Percentiles rank a stretch among this genome's conserved stretches.
Evolutionary conservation across 2,888 invertebrate genomes (phyloP).

Genomic region (Drosophila antonietae): DNA sequence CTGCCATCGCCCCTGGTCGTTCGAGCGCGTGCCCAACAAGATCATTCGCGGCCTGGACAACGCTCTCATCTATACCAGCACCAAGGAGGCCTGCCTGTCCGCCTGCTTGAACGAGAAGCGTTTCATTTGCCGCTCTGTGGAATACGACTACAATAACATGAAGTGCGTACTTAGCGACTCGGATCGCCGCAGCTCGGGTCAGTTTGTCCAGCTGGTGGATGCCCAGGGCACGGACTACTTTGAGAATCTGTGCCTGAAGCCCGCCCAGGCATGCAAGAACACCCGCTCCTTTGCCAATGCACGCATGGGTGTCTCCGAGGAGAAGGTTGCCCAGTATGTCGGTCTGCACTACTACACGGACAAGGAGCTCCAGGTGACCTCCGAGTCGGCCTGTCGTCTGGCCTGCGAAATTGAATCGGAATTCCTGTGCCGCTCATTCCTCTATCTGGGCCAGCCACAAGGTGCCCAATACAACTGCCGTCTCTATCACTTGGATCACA

Average conservation of each 20-base stretch:
- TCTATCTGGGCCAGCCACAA: conserved; percentile 89
- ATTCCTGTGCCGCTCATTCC: conserved; percentile 94
- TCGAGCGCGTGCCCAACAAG: conserved; percentile 96
- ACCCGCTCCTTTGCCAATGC: conserved; percentile 92
- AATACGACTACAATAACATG: conserved; percentile 96
- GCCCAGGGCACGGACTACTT: conserved; percentile 92
- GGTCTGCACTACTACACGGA: conserved; percentile 96
- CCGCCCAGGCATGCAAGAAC: conserved; percentile 94
- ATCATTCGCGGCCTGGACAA: conserved; percentile 96
- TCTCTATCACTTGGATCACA: conserved; percentile 95
- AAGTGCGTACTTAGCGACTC: conserved; percentile 96
- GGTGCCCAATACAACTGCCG: conserved; percentile 95
- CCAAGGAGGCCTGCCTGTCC: conserved; percentile 96
- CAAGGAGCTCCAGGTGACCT: conserved; percentile 95
- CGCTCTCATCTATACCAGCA: conserved; percentile 95
- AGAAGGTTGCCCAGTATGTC: conserved; percentile 96
- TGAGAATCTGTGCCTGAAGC: conserved; percentile 95
- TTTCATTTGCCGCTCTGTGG: conserved; percentile 95
- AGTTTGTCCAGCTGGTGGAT: conserved; percentile 95
- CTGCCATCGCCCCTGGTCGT: conserved; percentile 95
- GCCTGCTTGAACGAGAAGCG: conserved; percentile 97
- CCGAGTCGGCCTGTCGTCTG: conserved; percentile 93
- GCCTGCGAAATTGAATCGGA: conserved; percentile 97
- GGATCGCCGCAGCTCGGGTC: conserved; percentile 94
- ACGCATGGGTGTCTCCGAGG: conserved; percentile 94